Evolutionary conservation across 2,888 invertebrate genomes (phyloP), one percentile per base, ranked within the genome.

Genomic region (Rhamphomyia laevipes): DNA sequence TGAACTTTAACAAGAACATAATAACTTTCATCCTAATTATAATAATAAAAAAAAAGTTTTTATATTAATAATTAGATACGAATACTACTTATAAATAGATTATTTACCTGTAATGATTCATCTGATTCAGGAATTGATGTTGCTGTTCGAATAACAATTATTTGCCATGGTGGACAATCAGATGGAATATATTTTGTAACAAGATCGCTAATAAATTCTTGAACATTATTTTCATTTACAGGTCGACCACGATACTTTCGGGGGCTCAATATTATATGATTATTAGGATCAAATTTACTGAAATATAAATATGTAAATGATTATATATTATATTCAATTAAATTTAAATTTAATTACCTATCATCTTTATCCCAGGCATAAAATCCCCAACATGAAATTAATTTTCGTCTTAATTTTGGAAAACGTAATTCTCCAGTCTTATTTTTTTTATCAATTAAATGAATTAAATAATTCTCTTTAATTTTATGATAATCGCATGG

Each of bases 121-220:
- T 16, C 37, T 2, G 13, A 35, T n/a, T 42, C 50, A n/a, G n/a
- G 13, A 35, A 35, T 33, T 30, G 55, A 40, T 10, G 35, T 46
- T n/a, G 58, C 44, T 13, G 62, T 60, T 1, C 84, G 84, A 58
- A 88, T 83, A 2, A 87, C 74, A 37, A 82, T 78, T 47, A 87
- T 78, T 63, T 89, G 88, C 89, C 89, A 89, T 13, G 87, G 87
- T 0, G 89, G 81, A 49, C 80, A 73, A 47, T 81, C 80, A 2
- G 73, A 71, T 7, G 85, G 80, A 48, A 89, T 77, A 63, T 84
- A 85, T 70, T 86, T 87, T 4, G 84, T 81, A 23, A 86, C 78
- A 51, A 84, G 75, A 48, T 86, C 85, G 60, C 85, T 86, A 44
- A 87, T 78, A 61, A 80, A 86, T 31, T 86, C 85, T 75, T 88